Percentiles rank a stretch among this genome's conserved stretches.
These are phyloP conservation scores for Harmothoe impar DNA, from an alignment of 2,888 invertebrate genomes.

Conservation along the genomic window DNA sequence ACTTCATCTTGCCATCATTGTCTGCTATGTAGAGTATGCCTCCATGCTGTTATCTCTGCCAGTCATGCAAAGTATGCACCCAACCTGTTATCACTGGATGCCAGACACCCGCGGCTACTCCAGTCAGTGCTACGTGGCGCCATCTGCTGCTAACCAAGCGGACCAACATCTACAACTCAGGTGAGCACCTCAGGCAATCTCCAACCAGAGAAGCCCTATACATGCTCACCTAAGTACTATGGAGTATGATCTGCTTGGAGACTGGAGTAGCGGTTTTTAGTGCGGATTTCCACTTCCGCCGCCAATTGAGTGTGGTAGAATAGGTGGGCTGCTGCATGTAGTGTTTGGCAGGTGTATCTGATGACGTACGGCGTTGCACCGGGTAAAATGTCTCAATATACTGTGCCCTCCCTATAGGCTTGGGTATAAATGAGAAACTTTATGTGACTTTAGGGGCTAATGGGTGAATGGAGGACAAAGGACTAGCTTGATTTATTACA, in stretches of 20 bases:
- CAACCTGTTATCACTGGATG: too few species aligned
- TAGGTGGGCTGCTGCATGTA: neutral
- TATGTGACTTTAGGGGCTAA: too few species aligned
- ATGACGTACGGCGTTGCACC: too few species aligned
- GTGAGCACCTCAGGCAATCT: neutral
- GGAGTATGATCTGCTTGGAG: neutral
- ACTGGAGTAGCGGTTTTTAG: neutral
- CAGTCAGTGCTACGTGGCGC: neutral
- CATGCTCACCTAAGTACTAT: neutral
- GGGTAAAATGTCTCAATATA: too few species aligned
- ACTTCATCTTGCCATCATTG: too few species aligned
- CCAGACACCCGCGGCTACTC: neutral
- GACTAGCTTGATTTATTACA: too few species aligned
- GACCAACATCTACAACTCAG: neutral
- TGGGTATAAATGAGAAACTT: too few species aligned
- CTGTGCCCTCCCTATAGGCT: too few species aligned
- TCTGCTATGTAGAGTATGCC: too few species aligned
- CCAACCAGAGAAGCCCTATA: neutral
- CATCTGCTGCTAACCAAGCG: neutral
- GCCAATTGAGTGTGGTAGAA: neutral
- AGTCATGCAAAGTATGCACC: too few species aligned
- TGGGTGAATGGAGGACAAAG: too few species aligned
- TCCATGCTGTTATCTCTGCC: too few species aligned
- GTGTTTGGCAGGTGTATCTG: constrained; percentile 4
- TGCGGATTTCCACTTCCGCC: neutral